Percentiles rank a stretch among this genome's conserved stretches.
phyloP scores from a whole-genome alignment of 2,797 vertebrate genomes.

The Mormyrops boulengeri region DNA sequence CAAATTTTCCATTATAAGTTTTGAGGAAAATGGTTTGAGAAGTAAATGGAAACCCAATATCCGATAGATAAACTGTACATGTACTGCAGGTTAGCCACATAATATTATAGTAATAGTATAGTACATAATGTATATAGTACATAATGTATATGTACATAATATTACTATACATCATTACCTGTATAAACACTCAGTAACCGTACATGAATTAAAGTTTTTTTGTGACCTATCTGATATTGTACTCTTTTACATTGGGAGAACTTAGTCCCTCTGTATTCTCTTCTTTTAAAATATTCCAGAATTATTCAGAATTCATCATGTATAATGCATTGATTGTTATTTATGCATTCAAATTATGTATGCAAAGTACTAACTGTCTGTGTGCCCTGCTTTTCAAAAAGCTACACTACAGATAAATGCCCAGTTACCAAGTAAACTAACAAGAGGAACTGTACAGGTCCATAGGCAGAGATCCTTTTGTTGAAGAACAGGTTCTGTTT shows the following conservation, averaged over 20 bases:
- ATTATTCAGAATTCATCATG: neutral
- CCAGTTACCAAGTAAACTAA: neutral
- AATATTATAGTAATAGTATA: neutral
- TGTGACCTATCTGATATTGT: neutral
- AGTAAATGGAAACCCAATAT: neutral
- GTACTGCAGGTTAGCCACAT: neutral
- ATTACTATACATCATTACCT: neutral
- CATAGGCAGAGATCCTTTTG: neutral
- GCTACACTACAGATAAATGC: neutral
- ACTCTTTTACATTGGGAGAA: neutral
- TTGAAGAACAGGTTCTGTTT: neutral
- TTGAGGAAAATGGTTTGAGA: too few species aligned
- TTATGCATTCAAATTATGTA: neutral
- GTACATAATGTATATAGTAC: neutral
- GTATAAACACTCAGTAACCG: neutral
- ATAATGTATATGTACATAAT: neutral
- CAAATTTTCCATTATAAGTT: too few species aligned
- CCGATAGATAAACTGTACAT: neutral
- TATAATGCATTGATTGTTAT: conserved; percentile 8
- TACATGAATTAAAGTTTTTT: neutral
- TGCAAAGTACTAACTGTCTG: neutral
- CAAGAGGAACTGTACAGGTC: neutral
- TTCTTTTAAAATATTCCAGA: neutral
- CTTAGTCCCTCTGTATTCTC: neutral
- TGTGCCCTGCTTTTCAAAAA: neutral